Conservation (phyloP, 2,113 vertebrate species). For the Corythornis madagascariensis region DNA sequence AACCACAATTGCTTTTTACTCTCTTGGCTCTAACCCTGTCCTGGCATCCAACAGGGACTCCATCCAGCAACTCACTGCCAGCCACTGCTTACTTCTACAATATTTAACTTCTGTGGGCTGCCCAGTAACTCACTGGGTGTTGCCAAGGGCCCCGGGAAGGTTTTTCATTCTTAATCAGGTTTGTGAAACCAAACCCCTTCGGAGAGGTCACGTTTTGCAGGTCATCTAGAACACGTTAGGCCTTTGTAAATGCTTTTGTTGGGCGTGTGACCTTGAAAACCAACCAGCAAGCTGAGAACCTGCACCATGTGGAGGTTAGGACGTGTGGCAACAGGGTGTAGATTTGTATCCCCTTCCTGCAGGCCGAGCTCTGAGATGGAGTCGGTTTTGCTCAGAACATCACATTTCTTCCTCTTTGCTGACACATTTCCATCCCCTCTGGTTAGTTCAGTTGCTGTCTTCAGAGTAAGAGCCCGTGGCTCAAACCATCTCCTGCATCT, state of each 20-base stretch:
- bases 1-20: background rate
- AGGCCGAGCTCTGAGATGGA: background rate
- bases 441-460: accelerated
- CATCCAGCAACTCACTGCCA: background rate
- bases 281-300: background rate
- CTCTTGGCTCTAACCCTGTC: background rate
- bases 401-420: background rate
- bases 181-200: background rate
- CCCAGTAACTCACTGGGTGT: background rate
- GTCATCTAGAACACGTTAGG: background rate
- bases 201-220: background rate
- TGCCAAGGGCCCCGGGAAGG: background rate
- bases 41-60: background rate
- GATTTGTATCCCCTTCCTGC: background rate
- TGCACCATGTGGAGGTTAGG: accelerated
- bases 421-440: background rate
- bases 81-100: background rate
- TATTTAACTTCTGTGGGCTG: constrained; percentile 6
- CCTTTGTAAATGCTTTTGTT: background rate
- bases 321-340: background rate
- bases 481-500: accelerated
- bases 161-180: background rate
- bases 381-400: background rate
- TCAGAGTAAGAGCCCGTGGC: background rate
- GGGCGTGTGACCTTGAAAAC: background rate